Conservation (phyloP, 2,888 invertebrate species). For the Clistopyga incitator region DNA sequence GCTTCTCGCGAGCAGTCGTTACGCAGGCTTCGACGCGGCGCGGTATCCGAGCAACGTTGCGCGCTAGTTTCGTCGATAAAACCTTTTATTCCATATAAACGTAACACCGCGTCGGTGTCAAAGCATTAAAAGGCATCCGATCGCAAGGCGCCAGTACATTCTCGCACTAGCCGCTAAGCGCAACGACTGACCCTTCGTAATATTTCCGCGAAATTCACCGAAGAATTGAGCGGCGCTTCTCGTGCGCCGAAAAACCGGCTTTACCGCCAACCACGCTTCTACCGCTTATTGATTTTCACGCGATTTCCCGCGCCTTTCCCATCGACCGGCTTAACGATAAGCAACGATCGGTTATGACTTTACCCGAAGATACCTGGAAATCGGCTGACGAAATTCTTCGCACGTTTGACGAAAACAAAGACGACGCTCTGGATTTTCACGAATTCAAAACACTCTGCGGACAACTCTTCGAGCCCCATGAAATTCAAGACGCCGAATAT, state of each 20-base stretch:
- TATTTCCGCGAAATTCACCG: not conserved
- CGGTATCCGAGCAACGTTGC: constrained; percentile 46
- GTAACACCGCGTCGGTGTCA: not conserved
- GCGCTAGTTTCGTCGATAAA: constrained; percentile 55
- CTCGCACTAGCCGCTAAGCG: not conserved
- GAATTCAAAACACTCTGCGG: constrained; percentile 75
- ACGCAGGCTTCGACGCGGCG: not conserved
- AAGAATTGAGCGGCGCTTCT: not conserved
- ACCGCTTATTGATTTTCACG: not conserved
- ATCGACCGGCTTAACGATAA: too few relatives aligned
- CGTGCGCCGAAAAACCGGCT: not conserved
- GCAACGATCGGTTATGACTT: constrained; percentile 15
- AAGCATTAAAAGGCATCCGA: constrained; percentile 3
- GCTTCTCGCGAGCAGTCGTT: not conserved
- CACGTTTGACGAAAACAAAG: constrained; percentile 72
- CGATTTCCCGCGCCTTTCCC: not conserved
- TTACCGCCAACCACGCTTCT: not conserved
- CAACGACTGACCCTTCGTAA: not conserved
- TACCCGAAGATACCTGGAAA: constrained; percentile 51
- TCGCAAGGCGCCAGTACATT: not conserved
- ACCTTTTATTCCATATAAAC: not conserved
- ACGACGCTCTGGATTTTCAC: constrained; percentile 71
- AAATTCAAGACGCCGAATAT: constrained; percentile 85
- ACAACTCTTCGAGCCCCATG: constrained; percentile 72
- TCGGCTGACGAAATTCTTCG: constrained; percentile 64